A percentile compares a stretch with the other conserved stretches of the same genome.
Conservation (phyloP, 2,113 vertebrate genomes). For the Collichthys lucidus region DNA sequence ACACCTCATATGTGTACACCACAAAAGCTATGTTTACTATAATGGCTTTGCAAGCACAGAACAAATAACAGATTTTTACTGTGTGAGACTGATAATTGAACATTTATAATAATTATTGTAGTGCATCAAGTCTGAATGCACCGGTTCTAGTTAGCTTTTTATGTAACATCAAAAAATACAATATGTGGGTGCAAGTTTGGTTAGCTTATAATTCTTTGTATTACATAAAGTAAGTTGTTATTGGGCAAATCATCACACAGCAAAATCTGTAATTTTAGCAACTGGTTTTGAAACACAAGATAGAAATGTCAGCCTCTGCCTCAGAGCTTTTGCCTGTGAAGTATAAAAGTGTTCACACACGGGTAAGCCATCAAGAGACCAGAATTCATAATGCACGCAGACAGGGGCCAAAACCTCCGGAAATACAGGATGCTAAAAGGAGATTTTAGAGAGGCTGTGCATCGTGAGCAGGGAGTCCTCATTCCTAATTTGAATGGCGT, state of each 20-base stretch:
- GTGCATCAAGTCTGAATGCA: neutral
- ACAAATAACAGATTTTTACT: constrained; percentile 46
- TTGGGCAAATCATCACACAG: constrained; percentile 54
- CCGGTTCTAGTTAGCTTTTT: neutral
- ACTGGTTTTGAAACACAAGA: constrained; percentile 48
- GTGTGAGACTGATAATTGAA: constrained; percentile 33
- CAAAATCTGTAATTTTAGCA: constrained; percentile 57
- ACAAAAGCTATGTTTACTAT: constrained; percentile 55
- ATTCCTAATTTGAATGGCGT: constrained; percentile 77
- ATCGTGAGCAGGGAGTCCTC: constrained; percentile 70
- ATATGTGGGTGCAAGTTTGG: neutral
- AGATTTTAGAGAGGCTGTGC: constrained; percentile 72
- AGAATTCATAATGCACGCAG: constrained; percentile 68
- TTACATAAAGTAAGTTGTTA: constrained; percentile 4
- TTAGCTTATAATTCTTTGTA: neutral
- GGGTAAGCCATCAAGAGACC: constrained; percentile 66
- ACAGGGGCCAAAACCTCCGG: constrained; percentile 69
- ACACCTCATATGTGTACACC: constrained; percentile 42
- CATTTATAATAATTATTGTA: neutral
- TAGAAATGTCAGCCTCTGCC: constrained; percentile 61
- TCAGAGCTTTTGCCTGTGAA: constrained; percentile 53
- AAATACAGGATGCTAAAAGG: constrained; percentile 71
- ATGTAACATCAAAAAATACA: constrained; percentile 3
- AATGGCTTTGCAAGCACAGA: constrained; percentile 53
- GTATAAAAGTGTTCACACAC: constrained; percentile 64